A percentile compares a stretch with the other conserved stretches of the same genome.
Evolutionary conservation across 2,888 invertebrate genomes (phyloP).

Genomic region (Leptinotarsa tumamoca): DNA sequence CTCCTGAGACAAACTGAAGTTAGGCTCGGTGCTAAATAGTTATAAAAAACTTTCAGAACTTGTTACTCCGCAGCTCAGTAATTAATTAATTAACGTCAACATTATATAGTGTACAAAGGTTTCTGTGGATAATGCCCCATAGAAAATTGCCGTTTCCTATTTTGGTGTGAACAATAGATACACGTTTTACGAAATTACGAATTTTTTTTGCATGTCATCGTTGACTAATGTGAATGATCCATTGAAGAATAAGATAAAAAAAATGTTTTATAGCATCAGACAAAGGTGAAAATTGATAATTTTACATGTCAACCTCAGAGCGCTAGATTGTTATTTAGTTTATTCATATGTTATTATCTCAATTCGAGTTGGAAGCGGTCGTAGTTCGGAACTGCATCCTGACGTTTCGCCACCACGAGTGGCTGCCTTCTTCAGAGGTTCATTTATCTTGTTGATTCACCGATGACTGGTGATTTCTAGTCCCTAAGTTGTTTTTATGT

Average conservation of each 20-base stretch:
- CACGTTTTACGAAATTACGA: neutral
- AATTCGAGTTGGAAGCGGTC: too few relatives aligned
- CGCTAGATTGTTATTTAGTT: too few relatives aligned
- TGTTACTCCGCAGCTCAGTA: slow-evolving; percentile 34
- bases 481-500: too few relatives aligned
- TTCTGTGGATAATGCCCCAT: slow-evolving; percentile 36
- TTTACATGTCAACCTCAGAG: too few relatives aligned
- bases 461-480: too few relatives aligned
- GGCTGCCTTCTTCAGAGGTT: too few relatives aligned
- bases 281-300: too few relatives aligned
- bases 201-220: neutral
- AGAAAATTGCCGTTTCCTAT: slow-evolving; percentile 26
- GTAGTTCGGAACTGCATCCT: too few relatives aligned
- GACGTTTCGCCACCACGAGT: too few relatives aligned
- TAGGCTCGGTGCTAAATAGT: slow-evolving; percentile 29
- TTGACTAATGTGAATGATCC: neutral
- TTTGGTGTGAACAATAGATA: slow-evolving; percentile 30
- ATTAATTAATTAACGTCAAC: slow-evolving; percentile 43
- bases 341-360: too few relatives aligned
- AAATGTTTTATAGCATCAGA: too few relatives aligned
- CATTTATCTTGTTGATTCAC: too few relatives aligned
- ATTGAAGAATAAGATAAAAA: neutral
- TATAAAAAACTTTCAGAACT: slow-evolving; percentile 40
- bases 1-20: slow-evolving; percentile 33
- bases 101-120: slow-evolving; percentile 36